Conservation (phyloP, 2,797 vertebrate genomes). For the Loriculus beryllinus region DNA sequence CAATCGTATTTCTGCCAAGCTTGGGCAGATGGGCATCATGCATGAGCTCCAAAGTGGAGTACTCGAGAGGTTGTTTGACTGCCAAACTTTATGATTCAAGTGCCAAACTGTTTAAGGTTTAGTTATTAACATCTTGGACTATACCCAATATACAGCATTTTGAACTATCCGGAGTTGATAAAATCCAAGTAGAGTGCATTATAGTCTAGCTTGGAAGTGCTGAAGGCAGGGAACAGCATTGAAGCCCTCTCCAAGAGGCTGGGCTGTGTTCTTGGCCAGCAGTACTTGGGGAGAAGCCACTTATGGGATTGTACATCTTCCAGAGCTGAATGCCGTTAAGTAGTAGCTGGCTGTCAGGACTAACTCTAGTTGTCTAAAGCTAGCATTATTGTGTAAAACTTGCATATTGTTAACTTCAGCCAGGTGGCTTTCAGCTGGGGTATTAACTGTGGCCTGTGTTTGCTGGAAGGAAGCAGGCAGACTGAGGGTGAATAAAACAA, state of each 20-base stretch:
- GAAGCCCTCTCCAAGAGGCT: background rate
- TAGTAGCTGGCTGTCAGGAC: background rate
- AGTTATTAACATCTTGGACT: slow-evolving; percentile 14
- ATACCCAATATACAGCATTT: background rate
- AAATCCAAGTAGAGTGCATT: background rate
- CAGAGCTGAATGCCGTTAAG: background rate
- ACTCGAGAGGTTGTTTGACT: background rate
- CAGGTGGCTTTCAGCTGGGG: background rate
- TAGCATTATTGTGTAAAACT: background rate
- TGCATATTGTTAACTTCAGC: background rate
- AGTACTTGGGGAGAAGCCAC: background rate
- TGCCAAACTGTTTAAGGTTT: slow-evolving; percentile 42
- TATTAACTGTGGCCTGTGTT: background rate
- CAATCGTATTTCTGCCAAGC: background rate
- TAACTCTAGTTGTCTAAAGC: background rate
- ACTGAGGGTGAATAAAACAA: background rate
- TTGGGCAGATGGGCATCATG: accelerated
- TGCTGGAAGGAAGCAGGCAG: background rate
- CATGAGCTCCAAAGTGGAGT: background rate
- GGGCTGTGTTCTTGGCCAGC: background rate
- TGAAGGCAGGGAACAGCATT: background rate
- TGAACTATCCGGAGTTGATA: background rate
- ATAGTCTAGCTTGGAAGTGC: background rate
- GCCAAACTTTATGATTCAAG: slow-evolving; percentile 14
- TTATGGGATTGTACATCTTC: background rate